Conservation (phyloP, 2,113 vertebrate species). For the Callocephalon fimbriatum region DNA sequence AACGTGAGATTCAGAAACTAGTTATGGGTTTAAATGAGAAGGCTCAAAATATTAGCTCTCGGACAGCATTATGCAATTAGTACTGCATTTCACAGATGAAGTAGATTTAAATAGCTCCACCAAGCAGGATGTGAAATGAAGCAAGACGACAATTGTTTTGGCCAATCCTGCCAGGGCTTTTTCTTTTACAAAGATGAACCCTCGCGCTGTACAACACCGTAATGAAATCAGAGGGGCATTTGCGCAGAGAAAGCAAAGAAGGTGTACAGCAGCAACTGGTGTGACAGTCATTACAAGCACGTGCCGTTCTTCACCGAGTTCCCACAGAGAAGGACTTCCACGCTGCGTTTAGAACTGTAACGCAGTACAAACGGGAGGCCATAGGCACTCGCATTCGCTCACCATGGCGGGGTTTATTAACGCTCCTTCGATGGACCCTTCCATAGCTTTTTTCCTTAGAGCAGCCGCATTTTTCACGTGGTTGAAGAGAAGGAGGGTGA, state of each 20-base stretch:
- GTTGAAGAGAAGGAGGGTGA: slow-evolving; percentile 88
- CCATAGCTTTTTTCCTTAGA: slow-evolving; percentile 84
- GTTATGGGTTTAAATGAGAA: background rate
- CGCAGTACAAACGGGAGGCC: rapidly evolving
- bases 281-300: background rate
- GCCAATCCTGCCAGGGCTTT: background rate
- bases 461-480: slow-evolving; percentile 86
- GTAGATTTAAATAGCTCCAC: background rate
- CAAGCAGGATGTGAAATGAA: background rate
- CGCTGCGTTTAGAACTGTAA: background rate
- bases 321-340: background rate
- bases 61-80: background rate
- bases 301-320: rapidly evolving
- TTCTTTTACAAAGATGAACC: rapidly evolving
- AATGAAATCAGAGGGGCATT: background rate
- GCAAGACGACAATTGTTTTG: background rate
- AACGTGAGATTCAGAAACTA: background rate
- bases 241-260: rapidly evolving
- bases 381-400: background rate
- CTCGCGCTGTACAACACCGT: rapidly evolving
- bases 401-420: slow-evolving; percentile 90
- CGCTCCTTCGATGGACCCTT: slow-evolving; percentile 82
- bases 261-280: rapidly evolving
- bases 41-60: background rate
- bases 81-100: background rate